These are phyloP conservation scores for Podabrus alpinus DNA, from an alignment of 2,888 invertebrate species.

Conservation along the genomic window DNA sequence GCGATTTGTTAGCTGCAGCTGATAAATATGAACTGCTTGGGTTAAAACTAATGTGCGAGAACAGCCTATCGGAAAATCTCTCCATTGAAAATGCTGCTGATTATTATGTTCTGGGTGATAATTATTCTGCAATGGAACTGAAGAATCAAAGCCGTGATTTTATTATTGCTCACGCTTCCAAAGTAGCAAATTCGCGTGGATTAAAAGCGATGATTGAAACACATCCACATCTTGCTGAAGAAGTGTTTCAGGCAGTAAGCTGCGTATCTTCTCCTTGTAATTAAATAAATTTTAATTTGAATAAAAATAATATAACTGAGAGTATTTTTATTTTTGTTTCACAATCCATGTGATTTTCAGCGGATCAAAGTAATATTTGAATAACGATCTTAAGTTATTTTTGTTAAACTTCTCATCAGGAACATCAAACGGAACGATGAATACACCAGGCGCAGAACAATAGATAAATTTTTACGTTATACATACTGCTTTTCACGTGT, in stretches of 20 bases:
- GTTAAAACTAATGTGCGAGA: not conserved
- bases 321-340: no score
- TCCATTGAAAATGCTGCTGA: not conserved
- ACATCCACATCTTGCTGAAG: not conserved
- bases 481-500: no score
- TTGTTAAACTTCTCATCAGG: no score
- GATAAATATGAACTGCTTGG: not conserved
- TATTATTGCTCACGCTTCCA: not conserved
- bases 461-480: no score
- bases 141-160: not conserved
- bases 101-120: not conserved
- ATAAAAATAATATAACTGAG: no score
- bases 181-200: not conserved
- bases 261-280: no score
- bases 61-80: not conserved
- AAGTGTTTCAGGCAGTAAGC: not conserved
- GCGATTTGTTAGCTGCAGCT: not conserved
- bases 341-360: no score
- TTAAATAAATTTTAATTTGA: no score
- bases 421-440: no score
- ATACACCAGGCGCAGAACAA: no score
- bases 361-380: no score
- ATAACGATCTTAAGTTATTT: no score
- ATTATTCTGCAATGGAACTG: not conserved
- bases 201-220: not conserved